Base-by-base conservation (phyloP, 2,888 invertebrate genomes). In the Helobdella robusta region DNA sequence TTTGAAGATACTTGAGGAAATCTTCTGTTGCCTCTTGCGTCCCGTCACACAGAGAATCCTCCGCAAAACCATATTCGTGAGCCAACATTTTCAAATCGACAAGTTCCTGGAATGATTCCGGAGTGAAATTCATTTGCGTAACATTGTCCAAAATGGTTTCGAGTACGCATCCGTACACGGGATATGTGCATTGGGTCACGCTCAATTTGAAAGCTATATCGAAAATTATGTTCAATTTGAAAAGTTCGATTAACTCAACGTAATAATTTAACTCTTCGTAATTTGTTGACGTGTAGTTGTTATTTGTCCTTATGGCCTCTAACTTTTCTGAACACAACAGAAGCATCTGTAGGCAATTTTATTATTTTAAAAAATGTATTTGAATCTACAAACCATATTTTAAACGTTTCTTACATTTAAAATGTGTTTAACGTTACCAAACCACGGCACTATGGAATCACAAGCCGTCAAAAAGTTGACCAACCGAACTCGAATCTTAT, bases 371-470 rank as follows among this genome's bases (percentile, higher is more conserved):
- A 8, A 40, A 40, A 15, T 40, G 18, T 40, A 18, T 40, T 40
- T 40, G 18, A 40, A 15, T 15, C 11, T 40, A 40, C 11, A 40
- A 15, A 40, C 3, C 23, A 46, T 46, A 4, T 46, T 46, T 46
- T 2, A 2, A n/a, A 46, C n/a, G 8, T 46, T 20, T n/a, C 35
- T 18, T 6, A 61, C 61, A 28, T 61, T 50, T 35, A 61, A 28
- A 46, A 61, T 61, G 50, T 8, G 20, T 6, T 30, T 46, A 20
- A 48, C 48, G 25, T 35, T 61, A 30, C 34, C n/a, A 28, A 61
- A 61, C 61, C 61, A 61, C 4, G 61, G 61, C 18, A 61, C 61
- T 30, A 61, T 61, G 32, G 61, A 25, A 2, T 61, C 48, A 34
- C 61, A 61, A 2, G 61, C 25, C 15, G 30, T 8, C 8, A 61